Conservation (phyloP, 2,888 invertebrate genomes). For the Anoncus sp. region DNA sequence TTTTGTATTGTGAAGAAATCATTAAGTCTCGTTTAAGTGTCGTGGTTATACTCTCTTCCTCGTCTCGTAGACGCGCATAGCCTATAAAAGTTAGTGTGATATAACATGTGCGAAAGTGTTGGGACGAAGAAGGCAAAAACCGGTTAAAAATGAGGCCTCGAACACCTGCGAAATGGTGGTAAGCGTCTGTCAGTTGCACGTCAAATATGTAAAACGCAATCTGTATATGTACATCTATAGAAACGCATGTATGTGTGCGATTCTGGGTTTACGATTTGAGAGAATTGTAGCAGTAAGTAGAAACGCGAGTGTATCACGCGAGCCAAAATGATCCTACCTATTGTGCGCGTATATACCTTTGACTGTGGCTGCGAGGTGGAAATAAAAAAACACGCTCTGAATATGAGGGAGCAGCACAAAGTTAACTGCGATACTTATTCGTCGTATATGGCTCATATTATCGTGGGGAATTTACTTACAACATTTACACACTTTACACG, state of each 20-base stretch:
- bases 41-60: slow-evolving; percentile 11
- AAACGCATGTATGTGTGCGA: background rate
- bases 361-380: too few relatives aligned
- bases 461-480: slow-evolving; percentile 9
- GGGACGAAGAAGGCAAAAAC: slow-evolving; percentile 20
- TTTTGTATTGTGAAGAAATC: slow-evolving; percentile 17
- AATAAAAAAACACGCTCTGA: background rate
- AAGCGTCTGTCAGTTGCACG: slow-evolving; percentile 44
- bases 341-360: slow-evolving; percentile 11
- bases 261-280: slow-evolving; percentile 47
- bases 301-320: slow-evolving; percentile 41
- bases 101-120: slow-evolving; percentile 7
- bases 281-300: slow-evolving; percentile 21
- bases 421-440: background rate
- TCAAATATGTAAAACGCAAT: slow-evolving; percentile 37
- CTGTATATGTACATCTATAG: background rate
- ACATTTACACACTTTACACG: slow-evolving; percentile 11
- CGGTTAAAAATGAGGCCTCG: slow-evolving; percentile 31
- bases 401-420: slow-evolving; percentile 4
- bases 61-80: slow-evolving; percentile 13
- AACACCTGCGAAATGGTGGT: slow-evolving; percentile 43
- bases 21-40: slow-evolving; percentile 27
- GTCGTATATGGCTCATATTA: too few relatives aligned
- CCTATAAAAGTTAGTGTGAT: slow-evolving; percentile 1
- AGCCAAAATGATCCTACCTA: slow-evolving; percentile 22